Percentiles rank a stretch among this genome's conserved stretches.
phyloP scores from a whole-genome alignment of 37 sponge, comb jelly and placozoan genomes.

The Amphimedon queenslandica region DNA sequence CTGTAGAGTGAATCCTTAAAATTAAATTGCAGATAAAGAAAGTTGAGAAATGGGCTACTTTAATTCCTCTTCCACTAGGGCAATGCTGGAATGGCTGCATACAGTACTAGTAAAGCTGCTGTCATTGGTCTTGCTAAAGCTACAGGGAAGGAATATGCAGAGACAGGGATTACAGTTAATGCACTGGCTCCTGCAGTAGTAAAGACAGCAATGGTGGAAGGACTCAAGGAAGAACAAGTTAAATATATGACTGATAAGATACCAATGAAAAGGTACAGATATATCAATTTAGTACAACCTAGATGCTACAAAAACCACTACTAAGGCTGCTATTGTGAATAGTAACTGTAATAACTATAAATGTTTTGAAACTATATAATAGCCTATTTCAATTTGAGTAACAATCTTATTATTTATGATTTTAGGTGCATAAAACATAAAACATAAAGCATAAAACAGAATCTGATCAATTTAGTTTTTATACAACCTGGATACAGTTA shows the following conservation, averaged over 20 bases:
- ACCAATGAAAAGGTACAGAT: conserved; percentile 76
- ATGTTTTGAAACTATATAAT: too few species aligned
- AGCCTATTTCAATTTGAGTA: too few species aligned
- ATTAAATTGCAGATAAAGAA: too few species aligned
- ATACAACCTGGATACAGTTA: neutral
- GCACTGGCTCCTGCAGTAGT: conserved; percentile 74
- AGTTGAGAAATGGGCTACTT: neutral
- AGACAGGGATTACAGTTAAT: conserved; percentile 69
- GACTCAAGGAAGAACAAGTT: conserved; percentile 51
- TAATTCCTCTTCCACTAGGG: conserved; percentile 60
- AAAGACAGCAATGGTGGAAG: conserved; percentile 60
- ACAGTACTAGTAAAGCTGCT: conserved; percentile 72
- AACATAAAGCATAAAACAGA: too few species aligned
- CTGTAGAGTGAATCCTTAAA: too few species aligned
- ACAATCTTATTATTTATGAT: too few species aligned
- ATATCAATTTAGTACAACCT: too few species aligned
- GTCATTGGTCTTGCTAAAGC: conserved; percentile 72
- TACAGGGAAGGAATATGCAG: conserved; percentile 75
- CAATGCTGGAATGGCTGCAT: conserved; percentile 68
- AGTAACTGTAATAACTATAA: neutral
- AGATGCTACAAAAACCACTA: too few species aligned
- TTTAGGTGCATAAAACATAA: too few species aligned
- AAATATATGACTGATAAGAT: conserved; percentile 74
- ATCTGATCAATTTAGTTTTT: too few species aligned
- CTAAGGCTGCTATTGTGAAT: too few species aligned